phyloP scores from a whole-genome alignment of 1,140 invertebrate species.

The Diorhabda elongata region DNA sequence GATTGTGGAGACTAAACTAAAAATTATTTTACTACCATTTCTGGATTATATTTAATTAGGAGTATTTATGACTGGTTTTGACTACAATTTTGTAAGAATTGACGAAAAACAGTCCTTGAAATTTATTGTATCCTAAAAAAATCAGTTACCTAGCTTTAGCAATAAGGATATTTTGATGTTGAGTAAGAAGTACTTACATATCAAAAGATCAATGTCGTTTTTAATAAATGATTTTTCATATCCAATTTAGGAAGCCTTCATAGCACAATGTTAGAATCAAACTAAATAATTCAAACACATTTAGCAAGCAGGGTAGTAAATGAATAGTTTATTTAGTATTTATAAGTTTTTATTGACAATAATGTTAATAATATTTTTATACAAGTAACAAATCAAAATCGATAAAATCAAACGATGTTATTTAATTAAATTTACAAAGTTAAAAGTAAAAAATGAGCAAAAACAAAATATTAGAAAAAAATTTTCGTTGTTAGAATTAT shows the following conservation, averaged over 20 bases:
- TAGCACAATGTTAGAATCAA: not conserved
- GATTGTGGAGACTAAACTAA: no score
- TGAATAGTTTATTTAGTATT: not conserved
- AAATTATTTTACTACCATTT: no score
- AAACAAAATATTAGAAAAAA: no score
- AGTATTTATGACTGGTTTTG: no score
- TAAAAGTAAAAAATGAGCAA: not conserved
- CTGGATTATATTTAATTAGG: no score
- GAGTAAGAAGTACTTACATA: not conserved
- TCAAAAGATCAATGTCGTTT: not conserved
- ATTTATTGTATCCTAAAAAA: no score
- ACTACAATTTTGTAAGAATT: no score
- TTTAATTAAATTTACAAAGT: not conserved
- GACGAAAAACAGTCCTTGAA: no score
- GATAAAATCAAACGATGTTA: not conserved
- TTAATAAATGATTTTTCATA: not conserved
- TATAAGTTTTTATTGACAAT: no score
- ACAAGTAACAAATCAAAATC: no score
- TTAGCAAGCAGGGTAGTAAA: conserved; percentile 1
- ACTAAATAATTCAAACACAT: conserved; percentile 4
- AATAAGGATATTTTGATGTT: not conserved
- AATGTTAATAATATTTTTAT: not conserved
- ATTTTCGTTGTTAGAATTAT: no score
- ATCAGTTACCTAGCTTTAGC: not conserved
- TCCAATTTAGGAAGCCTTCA: no score